Evolutionary conservation across 2,888 invertebrate species (phyloP).

Genomic region (Eupithecia tripunctaria): DNA sequence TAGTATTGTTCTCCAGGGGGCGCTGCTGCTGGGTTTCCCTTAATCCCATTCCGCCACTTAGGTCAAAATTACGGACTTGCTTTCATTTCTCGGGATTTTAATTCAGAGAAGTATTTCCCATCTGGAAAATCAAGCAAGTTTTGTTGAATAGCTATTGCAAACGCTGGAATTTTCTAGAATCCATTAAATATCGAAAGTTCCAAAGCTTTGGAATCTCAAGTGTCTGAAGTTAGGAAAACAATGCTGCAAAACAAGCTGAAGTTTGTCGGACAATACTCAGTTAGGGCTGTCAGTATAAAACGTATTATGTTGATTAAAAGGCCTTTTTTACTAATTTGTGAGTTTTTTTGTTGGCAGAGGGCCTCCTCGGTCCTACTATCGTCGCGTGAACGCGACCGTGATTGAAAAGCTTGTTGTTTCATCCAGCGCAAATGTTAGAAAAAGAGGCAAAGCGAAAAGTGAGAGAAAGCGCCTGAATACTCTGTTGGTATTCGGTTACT

Average conservation of each 20-base stretch:
- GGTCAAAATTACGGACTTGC: too few relatives aligned
- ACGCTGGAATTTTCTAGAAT: neutral
- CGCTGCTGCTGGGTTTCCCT: too few relatives aligned
- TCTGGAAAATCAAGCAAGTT: neutral
- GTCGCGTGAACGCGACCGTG: too few relatives aligned
- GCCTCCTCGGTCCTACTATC: too few relatives aligned
- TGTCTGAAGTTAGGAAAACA: slow-evolving; percentile 6
- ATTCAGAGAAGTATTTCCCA: neutral
- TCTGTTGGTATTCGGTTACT: too few relatives aligned
- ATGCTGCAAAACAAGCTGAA: slow-evolving; percentile 6
- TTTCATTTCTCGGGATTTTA: neutral
- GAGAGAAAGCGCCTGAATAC: too few relatives aligned
- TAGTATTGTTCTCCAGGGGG: too few relatives aligned
- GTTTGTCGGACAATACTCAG: slow-evolving; percentile 3
- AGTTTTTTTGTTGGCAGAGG: too few relatives aligned
- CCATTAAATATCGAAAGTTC: slow-evolving; percentile 6
- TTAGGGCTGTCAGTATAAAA: neutral
- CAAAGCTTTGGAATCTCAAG: slow-evolving; percentile 3
- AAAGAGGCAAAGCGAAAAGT: too few relatives aligned
- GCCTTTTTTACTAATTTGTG: neutral
- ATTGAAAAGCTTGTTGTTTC: too few relatives aligned
- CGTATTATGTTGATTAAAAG: neutral
- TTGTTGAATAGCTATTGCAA: neutral
- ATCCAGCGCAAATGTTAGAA: too few relatives aligned
- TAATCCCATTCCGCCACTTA: too few relatives aligned